phyloP scores from a whole-genome alignment of 2,888 invertebrate species.

The Agrochola litura region DNA sequence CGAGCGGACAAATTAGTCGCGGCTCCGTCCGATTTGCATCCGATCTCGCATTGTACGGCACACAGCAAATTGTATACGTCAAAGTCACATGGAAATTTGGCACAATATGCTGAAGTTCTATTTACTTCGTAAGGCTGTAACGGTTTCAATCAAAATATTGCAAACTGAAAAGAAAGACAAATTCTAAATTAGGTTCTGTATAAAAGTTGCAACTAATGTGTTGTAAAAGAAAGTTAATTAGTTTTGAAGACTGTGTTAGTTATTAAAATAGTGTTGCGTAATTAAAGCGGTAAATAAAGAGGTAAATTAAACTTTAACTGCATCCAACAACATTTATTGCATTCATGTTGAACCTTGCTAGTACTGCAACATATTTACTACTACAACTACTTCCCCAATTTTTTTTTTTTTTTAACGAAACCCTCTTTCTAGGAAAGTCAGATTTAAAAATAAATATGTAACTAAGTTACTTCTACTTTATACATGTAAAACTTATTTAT shows the following conservation, averaged over 20 bases:
- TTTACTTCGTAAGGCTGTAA: not conserved
- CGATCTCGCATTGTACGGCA: conserved; percentile 39
- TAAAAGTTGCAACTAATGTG: no score
- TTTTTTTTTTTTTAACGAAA: no score
- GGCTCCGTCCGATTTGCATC: conserved; percentile 59
- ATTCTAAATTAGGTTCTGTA: no score
- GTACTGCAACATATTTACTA: not conserved
- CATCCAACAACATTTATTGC: no score
- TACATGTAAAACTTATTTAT: not conserved
- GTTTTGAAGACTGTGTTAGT: not conserved
- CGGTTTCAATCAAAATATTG: not conserved
- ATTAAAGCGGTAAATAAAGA: not conserved
- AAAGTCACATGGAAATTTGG: conserved; percentile 36
- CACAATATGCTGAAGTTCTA: not conserved
- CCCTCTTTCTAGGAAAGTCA: not conserved
- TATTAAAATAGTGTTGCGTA: no score
- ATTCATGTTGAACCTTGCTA: not conserved
- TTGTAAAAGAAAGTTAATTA: not conserved
- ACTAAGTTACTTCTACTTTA: not conserved
- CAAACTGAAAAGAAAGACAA: not conserved
- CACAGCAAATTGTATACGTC: conserved; percentile 25
- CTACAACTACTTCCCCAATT: not conserved
- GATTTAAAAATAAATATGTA: not conserved
- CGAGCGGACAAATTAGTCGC: conserved; percentile 62
- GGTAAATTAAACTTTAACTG: not conserved